Conservation (phyloP, 1,140 invertebrate genomes). For the Euwallacea similis region DNA sequence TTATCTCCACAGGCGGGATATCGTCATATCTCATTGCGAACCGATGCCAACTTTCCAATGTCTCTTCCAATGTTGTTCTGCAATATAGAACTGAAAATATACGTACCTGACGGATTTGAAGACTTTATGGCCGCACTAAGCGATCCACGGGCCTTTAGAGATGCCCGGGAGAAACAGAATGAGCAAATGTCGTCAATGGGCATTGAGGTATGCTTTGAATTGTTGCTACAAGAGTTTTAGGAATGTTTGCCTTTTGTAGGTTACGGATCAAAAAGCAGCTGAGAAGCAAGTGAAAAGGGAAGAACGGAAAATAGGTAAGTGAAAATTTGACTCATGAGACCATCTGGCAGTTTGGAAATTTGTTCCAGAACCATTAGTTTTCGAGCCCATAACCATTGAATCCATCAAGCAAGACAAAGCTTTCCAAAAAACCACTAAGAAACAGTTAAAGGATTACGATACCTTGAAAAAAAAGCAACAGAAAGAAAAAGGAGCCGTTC, state of each 20-base stretch:
- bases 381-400: conserved; percentile 91
- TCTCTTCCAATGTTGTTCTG: conserved; percentile 98
- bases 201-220: conserved; percentile 66
- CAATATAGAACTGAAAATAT: conserved; percentile 99
- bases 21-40: conserved; percentile 94
- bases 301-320: conserved; percentile 68
- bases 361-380: conserved; percentile 68
- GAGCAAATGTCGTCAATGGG: conserved; percentile 94
- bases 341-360: neutral
- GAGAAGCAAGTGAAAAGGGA: conserved; percentile 63
- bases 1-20: conserved; percentile 72
- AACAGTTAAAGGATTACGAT: conserved; percentile 95
- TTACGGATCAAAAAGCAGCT: conserved; percentile 48
- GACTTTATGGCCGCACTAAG: conserved; percentile 98
- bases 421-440: conserved; percentile 92
- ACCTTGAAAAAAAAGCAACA: conserved; percentile 87
- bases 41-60: conserved; percentile 99
- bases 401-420: conserved; percentile 88
- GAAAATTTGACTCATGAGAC: neutral
- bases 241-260: conserved; percentile 38
- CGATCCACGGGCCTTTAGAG: conserved; percentile 91
- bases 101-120: conserved; percentile 98
- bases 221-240: conserved; percentile 5
- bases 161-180: conserved; percentile 83
- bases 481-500: conserved; percentile 89